Base-by-base conservation (phyloP, 1,140 invertebrate species). In the Drosophila insularis region DNA sequence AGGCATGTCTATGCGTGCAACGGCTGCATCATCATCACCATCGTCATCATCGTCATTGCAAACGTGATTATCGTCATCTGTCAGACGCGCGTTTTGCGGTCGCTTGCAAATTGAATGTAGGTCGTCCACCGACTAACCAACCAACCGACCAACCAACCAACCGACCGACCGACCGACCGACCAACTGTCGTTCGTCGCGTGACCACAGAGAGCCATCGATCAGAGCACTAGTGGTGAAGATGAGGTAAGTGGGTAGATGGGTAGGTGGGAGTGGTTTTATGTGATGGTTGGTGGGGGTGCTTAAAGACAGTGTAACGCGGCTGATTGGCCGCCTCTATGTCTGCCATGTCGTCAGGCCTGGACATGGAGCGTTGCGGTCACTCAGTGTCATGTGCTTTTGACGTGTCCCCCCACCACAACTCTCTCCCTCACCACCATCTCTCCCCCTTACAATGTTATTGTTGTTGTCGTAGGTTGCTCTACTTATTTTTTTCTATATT, bases 91-190 rank as follows among this genome's bases (percentile, higher is more conserved):
- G 72, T 71, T 89, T 89, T 87, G 82, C 82, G 82, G 82, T 82
- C 70, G 70, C 67, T 71, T 64, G 85, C 80, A 87, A 87, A 87
- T 87, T 87, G 84, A 87, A 87, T 87, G 84, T 87, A 84, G 84
- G 84, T 87, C 84, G 81, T 40, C 66, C 74, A 40, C 73, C 65
- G 35, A 37, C 35, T 4, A 50, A 69, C 58, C 32, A 11, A 37
- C 35, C 35, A 53, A 40, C 73, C 65, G 11, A 13, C 32, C 8
- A 56, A 68, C 56, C 31, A 8, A 10, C 8, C 32, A 58, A 68
- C 58, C 50, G 68, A 43, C 72, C 72, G 39, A 75, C 65, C 43
- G 27, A 10, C n/a, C 54, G n/a, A 8, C 27, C 54, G 27, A 27
- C 27, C 14, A 7, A 31, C 54, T 31, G 54, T 56, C 43, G 43